These are phyloP conservation scores for Piaya cayana DNA, from an alignment of 2,113 vertebrate genomes.

Conservation along the genomic window DNA sequence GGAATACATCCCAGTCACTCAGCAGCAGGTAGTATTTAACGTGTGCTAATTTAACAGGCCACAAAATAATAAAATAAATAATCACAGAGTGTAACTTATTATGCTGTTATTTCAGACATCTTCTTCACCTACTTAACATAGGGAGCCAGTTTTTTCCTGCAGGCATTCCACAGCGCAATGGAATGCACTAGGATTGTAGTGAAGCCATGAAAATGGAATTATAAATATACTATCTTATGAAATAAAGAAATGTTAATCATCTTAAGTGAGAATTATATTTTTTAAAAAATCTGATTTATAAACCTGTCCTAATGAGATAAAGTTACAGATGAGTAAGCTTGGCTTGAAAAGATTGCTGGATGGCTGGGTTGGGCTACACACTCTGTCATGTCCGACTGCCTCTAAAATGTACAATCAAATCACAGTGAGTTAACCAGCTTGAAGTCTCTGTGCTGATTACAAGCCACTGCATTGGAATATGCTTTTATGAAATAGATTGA, in stretches of 20 bases:
- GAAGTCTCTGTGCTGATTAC: background rate
- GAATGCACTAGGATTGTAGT: background rate
- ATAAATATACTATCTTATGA: background rate
- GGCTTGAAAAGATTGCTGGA: background rate
- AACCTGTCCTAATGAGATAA: background rate
- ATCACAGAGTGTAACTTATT: background rate
- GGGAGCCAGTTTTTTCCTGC: background rate
- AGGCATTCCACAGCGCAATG: background rate
- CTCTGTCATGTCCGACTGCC: background rate
- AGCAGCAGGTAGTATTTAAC: background rate
- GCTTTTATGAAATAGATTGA: background rate
- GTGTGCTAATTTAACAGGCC: background rate
- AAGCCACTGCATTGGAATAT: background rate
- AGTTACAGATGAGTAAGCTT: background rate
- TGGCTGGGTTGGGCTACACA: background rate
- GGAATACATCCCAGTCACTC: background rate
- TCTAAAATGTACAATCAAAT: slow-evolving; percentile 3
- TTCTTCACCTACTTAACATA: background rate
- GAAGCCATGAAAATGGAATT: background rate
- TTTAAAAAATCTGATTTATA: background rate
- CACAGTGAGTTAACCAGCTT: background rate
- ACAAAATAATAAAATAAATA: slow-evolving; percentile 4
- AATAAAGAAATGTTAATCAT: background rate
- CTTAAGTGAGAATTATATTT: background rate
- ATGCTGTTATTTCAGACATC: background rate